phyloP scores from a whole-genome alignment of 2,113 vertebrate species.

The Burhinus bistriatus region DNA sequence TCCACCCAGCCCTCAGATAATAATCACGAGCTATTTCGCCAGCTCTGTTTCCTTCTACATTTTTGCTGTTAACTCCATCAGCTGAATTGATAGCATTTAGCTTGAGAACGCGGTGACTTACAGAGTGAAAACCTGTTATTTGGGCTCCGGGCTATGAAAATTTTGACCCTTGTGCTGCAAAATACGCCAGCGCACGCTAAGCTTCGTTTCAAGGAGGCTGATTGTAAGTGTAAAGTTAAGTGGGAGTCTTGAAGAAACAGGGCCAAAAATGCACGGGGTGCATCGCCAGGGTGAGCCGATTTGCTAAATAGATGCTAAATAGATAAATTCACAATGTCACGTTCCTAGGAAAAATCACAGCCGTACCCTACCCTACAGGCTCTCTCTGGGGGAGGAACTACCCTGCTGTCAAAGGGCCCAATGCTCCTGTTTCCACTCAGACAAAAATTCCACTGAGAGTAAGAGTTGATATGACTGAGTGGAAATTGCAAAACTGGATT shows the following conservation, averaged over 20 bases:
- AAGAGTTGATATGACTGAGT: not conserved
- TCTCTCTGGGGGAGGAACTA: not conserved
- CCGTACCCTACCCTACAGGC: rapidly evolving
- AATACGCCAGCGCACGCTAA: rapidly evolving
- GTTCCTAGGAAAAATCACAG: not conserved
- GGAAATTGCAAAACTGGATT: not conserved
- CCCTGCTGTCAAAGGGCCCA: not conserved
- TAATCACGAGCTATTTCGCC: conserved; percentile 48
- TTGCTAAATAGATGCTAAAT: not conserved
- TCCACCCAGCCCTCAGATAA: conserved; percentile 68
- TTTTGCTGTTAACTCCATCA: conserved; percentile 65
- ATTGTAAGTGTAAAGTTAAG: not conserved
- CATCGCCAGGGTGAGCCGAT: not conserved
- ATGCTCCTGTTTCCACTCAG: not conserved
- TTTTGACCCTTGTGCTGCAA: not conserved
- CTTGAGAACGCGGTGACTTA: not conserved
- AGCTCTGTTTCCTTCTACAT: conserved; percentile 46
- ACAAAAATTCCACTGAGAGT: not conserved
- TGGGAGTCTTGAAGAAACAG: not conserved
- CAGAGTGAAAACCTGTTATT: not conserved
- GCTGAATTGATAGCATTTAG: not conserved
- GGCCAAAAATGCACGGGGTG: not conserved
- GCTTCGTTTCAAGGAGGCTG: not conserved
- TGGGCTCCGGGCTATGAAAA: not conserved
- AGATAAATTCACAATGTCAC: not conserved